A percentile compares a stretch with the other conserved stretches of the same genome.
phyloP scores from a whole-genome alignment of 2,888 invertebrate species.

The Rhagophthalmus giganteus region DNA sequence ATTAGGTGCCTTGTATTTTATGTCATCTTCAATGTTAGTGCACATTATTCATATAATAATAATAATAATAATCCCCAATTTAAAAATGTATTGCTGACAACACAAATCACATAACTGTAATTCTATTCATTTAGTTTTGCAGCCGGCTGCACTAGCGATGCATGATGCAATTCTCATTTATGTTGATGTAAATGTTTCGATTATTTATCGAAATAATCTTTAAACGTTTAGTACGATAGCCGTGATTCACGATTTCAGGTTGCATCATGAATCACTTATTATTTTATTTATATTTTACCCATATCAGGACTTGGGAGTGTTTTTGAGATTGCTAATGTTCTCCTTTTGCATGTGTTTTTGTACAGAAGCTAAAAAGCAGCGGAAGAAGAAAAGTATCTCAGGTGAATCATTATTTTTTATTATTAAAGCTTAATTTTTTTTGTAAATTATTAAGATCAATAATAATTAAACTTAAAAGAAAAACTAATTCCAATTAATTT shows the following conservation, averaged over 20 bases:
- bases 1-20: conserved; percentile 34
- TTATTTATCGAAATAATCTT: neutral
- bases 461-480: neutral
- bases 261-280: conserved; percentile 26
- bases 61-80: conserved; percentile 25
- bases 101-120: conserved; percentile 26
- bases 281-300: conserved; percentile 49
- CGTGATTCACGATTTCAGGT: conserved; percentile 18
- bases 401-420: conserved; percentile 70
- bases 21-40: conserved; percentile 50
- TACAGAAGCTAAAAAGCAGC: conserved; percentile 94
- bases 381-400: conserved; percentile 89
- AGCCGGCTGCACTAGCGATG: conserved; percentile 30
- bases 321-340: conserved; percentile 58
- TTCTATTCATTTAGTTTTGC: conserved; percentile 31
- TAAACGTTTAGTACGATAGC: conserved; percentile 1
- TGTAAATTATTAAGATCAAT: conserved; percentile 3
- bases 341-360: conserved; percentile 61
- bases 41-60: conserved; percentile 47
- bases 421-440: conserved; percentile 40
- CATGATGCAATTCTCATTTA: conserved; percentile 21
- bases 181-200: neutral
- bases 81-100: conserved; percentile 32
- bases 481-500: conserved; percentile 4
- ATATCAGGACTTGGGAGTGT: conserved; percentile 56